Percentiles rank a stretch among this genome's conserved stretches.
These are phyloP conservation scores for Epistrophe grossulariae DNA, from an alignment of 2,888 invertebrate species.

Conservation along the genomic window DNA sequence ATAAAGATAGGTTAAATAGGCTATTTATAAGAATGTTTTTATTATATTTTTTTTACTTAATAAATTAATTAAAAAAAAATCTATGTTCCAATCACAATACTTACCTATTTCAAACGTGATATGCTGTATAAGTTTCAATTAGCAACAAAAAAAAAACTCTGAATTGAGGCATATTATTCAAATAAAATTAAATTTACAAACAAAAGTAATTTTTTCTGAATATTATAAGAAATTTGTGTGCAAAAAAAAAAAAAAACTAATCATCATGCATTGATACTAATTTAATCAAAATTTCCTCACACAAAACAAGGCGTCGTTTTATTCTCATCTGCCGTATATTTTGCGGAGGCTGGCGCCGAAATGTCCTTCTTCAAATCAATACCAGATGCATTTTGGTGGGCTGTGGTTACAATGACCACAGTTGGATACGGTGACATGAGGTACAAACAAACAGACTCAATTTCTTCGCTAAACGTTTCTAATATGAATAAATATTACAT, in stretches of 20 bases:
- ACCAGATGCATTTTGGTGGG: conserved; percentile 99
- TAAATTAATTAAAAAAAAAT: background rate
- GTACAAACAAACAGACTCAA: conserved; percentile 83
- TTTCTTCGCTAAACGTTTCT: conserved; percentile 68
- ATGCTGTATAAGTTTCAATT: background rate
- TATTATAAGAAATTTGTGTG: conserved; percentile 37
- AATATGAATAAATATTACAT: conserved; percentile 70
- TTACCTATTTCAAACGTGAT: background rate
- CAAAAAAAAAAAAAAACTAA: conserved; percentile 55
- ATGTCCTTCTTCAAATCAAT: conserved; percentile 99
- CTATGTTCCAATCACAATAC: background rate
- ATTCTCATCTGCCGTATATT: conserved; percentile 99
- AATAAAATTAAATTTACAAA: background rate
- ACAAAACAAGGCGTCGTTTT: conserved; percentile 96
- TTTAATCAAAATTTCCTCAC: conserved; percentile 73
- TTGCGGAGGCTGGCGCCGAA: conserved; percentile 99
- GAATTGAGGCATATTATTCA: background rate
- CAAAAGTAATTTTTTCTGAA: background rate
- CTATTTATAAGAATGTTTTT: no score
- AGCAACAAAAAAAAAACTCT: background rate
- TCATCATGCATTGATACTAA: conserved; percentile 72
- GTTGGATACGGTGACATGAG: conserved; percentile 99
- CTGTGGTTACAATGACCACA: conserved; percentile 99
- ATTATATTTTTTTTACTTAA: background rate
- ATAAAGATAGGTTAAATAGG: no score